Conservation (phyloP, 2,888 invertebrate genomes). For the Autographa gamma region DNA sequence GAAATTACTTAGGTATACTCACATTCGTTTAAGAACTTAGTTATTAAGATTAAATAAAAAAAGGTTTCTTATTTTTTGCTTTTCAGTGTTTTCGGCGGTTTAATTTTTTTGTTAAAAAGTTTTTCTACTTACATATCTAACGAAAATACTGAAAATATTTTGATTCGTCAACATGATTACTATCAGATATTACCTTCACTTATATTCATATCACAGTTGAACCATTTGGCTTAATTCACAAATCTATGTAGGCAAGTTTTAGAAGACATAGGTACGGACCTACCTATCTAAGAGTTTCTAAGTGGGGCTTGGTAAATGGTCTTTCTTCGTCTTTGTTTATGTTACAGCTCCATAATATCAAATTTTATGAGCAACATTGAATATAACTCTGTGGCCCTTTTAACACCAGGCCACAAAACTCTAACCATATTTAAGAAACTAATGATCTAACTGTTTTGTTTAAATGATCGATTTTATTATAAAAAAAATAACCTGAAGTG, state of each 20-base stretch:
- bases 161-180: conserved; percentile 21
- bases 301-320: background rate
- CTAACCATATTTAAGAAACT: no score
- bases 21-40: no score
- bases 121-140: background rate
- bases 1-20: no score
- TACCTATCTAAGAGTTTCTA: background rate
- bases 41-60: no score
- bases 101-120: no score
- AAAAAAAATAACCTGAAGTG: background rate
- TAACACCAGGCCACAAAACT: no score
- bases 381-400: no score
- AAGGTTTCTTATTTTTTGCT: no score
- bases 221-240: conserved; percentile 52
- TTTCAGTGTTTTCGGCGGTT: no score
- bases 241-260: background rate
- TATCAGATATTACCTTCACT: conserved; percentile 32
- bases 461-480: background rate
- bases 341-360: conserved; percentile 1
- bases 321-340: background rate
- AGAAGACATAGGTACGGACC: background rate
- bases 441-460: background rate
- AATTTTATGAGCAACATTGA: conserved; percentile 1
- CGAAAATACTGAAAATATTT: conserved; percentile 33
- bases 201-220: conserved; percentile 57